Evolutionary conservation across 2,113 vertebrate genomes (phyloP), one percentile per base, ranked within the genome.

Genomic region (Taurulus bubalis): DNA sequence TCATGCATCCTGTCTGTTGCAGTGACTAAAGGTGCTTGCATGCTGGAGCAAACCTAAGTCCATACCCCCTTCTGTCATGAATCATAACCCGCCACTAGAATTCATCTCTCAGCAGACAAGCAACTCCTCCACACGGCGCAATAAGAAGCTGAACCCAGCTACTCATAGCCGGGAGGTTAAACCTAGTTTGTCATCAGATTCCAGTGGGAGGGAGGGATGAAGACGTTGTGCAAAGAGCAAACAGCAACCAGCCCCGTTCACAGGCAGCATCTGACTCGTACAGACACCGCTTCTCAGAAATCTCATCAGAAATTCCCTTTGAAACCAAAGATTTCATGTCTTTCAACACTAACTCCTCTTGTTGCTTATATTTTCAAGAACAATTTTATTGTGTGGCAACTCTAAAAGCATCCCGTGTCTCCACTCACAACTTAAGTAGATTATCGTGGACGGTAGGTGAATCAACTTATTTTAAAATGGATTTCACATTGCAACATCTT

Each of bases 121-220:
- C 30, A 0, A 88, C 92, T 94, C 91, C 94, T 87, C 83, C 90
- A 74, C 85, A 75, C 40, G 9, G 26, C 59, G 87, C 79, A 90
- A 82, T 85, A 85, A 79, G 87, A 86, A 75, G 81, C 87, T 87
- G 89, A 88, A 82, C 77, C 73, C 78, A 67, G 83, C 79, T 75
- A 75, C 88, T 93, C 87, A 89, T 72, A 85, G 85, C 82, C 71
- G 83, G 70, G 73, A 93, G 89, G 90, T 94, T 93, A 91, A 91
- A 91, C 85, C 85, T 80, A 88, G 89, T 90, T 94, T 92, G 92
- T 94, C 91, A 93, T 94, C 90, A 81, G 92, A 94, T 92, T 92
- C 85, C 82, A 87, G 85, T 71, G 83, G 79, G 82, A 90, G 89
- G 85, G 77, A 90, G 62, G 66, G 55, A 84, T 83, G 83, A 58